A percentile compares a stretch with the other conserved stretches of the same genome.
phyloP scores from a whole-genome alignment of 2,888 invertebrate genomes.

The Coronaproctus castanopsis region DNA sequence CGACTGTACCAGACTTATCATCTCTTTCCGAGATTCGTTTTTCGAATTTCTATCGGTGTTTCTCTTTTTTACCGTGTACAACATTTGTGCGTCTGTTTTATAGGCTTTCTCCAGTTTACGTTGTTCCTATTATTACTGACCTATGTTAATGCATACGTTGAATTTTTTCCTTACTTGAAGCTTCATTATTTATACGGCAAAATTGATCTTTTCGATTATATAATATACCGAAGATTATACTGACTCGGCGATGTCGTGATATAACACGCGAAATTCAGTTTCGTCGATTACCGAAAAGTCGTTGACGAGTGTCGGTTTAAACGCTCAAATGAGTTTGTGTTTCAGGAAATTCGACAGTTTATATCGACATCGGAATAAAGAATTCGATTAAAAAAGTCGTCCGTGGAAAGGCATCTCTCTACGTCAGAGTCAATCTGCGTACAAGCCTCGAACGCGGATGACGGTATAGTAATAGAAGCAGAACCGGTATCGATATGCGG shows the following conservation, averaged over 20 bases:
- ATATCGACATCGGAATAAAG: not conserved
- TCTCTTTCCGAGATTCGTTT: no score
- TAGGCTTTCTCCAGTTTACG: no score
- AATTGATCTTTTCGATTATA: no score
- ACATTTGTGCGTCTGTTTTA: no score
- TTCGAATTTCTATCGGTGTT: no score
- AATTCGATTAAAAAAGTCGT: not conserved
- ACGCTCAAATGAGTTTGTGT: not conserved
- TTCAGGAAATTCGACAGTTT: not conserved
- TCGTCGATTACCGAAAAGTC: not conserved
- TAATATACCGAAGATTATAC: no score
- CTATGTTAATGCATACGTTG: no score
- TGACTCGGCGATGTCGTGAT: not conserved
- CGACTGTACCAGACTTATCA: no score
- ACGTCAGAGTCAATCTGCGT: not conserved
- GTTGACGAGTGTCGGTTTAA: not conserved
- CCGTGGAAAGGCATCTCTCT: not conserved
- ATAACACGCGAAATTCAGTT: not conserved
- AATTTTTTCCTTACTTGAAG: no score
- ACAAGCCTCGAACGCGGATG: not conserved
- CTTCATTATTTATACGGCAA: no score
- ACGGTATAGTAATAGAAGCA: not conserved
- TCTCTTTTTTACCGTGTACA: no score
- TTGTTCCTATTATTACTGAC: no score
- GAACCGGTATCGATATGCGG: not conserved